A percentile compares a stretch with the other conserved stretches of the same genome.
These are phyloP conservation scores for Oceanodroma tethys DNA, from an alignment of 2,113 vertebrate species.

Conservation along the genomic window DNA sequence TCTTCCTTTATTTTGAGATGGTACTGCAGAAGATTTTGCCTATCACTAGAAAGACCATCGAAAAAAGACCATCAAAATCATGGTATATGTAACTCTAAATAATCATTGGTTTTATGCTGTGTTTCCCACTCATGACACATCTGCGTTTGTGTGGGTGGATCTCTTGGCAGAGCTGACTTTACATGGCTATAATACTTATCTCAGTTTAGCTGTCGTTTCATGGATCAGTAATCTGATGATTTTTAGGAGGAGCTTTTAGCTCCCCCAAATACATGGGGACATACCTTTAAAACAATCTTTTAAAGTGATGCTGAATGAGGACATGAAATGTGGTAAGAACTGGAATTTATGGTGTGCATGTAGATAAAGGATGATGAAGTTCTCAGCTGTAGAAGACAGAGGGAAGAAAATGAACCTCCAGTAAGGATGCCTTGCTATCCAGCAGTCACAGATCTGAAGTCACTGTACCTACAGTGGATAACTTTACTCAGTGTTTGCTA, in stretches of 20 bases:
- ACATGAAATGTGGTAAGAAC: neutral
- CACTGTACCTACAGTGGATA: neutral
- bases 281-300: slow-evolving; percentile 13
- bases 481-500: neutral
- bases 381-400: neutral
- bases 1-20: neutral
- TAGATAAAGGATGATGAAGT: neutral
- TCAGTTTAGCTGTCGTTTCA: neutral
- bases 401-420: neutral
- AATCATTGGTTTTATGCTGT: neutral
- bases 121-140: neutral
- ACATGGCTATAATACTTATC: neutral
- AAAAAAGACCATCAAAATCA: neutral
- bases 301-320: neutral
- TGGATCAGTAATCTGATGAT: neutral
- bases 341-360: neutral
- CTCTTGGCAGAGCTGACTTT: neutral
- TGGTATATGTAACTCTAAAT: neutral
- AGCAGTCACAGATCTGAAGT: neutral
- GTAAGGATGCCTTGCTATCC: neutral
- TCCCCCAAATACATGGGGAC: slow-evolving; percentile 52
- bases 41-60: neutral
- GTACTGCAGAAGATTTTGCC: neutral
- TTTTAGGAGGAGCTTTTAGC: slow-evolving; percentile 37
- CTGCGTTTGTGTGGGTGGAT: neutral